Conservation (phyloP, 2,888 invertebrate genomes). For the Melinaea marsaeus region DNA sequence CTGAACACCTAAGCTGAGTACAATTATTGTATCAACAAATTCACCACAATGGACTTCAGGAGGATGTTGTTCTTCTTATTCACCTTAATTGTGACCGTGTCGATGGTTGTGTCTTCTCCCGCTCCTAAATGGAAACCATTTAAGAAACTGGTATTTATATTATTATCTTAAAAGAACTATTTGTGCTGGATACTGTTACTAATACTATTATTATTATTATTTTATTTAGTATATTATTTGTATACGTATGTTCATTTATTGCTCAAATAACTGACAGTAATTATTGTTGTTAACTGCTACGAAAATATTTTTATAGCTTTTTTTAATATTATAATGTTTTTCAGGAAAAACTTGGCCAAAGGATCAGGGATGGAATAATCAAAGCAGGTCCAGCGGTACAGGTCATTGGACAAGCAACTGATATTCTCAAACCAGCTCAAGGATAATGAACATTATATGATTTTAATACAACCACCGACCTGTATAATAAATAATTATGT, state of each 20-base stretch:
- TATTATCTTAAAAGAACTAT: too few species aligned
- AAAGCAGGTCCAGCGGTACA: conserved; percentile 52
- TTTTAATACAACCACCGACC: too few species aligned
- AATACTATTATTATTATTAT: too few species aligned
- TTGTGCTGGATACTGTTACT: too few species aligned
- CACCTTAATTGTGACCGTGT: conserved; percentile 34
- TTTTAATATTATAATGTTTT: conserved; percentile 24
- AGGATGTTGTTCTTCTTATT: conserved; percentile 37
- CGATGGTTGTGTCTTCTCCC: conserved; percentile 34
- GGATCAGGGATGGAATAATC: conserved; percentile 47
- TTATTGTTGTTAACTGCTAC: too few species aligned
- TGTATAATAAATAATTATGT: too few species aligned
- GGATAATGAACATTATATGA: not conserved
- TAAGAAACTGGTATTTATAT: conserved; percentile 44
- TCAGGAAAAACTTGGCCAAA: conserved; percentile 46
- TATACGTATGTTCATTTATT: not conserved
- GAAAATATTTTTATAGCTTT: not conserved
- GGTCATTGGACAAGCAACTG: conserved; percentile 43
- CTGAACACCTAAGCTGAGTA: not conserved
- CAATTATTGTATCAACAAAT: not conserved
- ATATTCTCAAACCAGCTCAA: conserved; percentile 29
- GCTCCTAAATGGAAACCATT: conserved; percentile 42
- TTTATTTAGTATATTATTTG: not conserved
- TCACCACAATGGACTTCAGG: conserved; percentile 6
- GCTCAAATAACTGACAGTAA: too few species aligned